A percentile compares a stretch with the other conserved stretches of the same genome.
Conservation (phyloP, 1,140 invertebrate genomes). For the Triops cancriformis region DNA sequence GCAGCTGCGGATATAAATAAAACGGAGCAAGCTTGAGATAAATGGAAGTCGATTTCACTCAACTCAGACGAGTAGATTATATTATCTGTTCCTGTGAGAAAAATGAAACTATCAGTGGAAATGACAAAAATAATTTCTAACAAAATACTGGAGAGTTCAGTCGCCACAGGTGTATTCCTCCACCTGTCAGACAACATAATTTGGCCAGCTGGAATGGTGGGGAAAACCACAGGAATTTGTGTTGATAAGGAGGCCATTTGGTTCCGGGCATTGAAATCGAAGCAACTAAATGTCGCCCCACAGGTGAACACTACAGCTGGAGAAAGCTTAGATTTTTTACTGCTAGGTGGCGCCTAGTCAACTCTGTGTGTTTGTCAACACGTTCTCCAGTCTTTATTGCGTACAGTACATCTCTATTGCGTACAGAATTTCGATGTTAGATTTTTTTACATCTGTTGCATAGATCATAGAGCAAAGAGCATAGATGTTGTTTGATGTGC, state of each 20-base stretch:
- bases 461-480: too few relatives aligned
- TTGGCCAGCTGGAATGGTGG: slow-evolving; percentile 15
- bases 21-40: slow-evolving; percentile 24
- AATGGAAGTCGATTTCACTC: slow-evolving; percentile 23
- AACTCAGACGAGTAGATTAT: slow-evolving; percentile 19
- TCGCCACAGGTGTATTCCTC: slow-evolving; percentile 15
- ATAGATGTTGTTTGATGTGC: too few relatives aligned
- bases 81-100: slow-evolving; percentile 17
- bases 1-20: slow-evolving; percentile 20
- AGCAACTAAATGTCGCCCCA: too few relatives aligned
- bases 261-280: not conserved
- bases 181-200: slow-evolving; percentile 20
- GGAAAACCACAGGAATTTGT: not conserved
- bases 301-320: too few relatives aligned
- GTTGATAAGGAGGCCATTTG: not conserved
- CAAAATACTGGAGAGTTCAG: slow-evolving; percentile 13
- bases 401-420: too few relatives aligned
- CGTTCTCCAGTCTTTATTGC: too few relatives aligned
- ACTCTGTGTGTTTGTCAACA: too few relatives aligned
- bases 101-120: not conserved
- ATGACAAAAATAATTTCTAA: not conserved
- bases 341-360: too few relatives aligned
- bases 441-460: too few relatives aligned
- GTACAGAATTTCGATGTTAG: too few relatives aligned
- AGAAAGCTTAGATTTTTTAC: too few relatives aligned